Conservation (phyloP, 2,113 vertebrate genomes). For the Laticauda laticaudata region DNA sequence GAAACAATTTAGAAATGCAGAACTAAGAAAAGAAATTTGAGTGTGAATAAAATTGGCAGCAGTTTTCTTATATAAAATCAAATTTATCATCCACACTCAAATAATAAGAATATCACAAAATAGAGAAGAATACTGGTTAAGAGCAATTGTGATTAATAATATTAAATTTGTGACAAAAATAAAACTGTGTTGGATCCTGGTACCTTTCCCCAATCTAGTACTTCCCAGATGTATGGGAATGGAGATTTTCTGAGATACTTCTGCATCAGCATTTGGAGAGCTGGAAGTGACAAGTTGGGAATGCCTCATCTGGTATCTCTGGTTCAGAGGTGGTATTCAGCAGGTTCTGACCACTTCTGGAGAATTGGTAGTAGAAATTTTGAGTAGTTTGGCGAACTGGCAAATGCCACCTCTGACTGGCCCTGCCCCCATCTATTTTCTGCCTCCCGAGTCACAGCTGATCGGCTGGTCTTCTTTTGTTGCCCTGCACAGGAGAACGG, state of each 20-base stretch:
- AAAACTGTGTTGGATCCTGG: not conserved
- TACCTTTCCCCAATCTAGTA: not conserved
- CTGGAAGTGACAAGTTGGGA: not conserved
- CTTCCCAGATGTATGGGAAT: not conserved
- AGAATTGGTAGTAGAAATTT: no score
- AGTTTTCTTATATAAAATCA: not conserved
- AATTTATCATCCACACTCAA: not conserved
- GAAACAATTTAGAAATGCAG: not conserved
- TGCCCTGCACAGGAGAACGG: no score
- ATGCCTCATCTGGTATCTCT: not conserved
- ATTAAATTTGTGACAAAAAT: not conserved
- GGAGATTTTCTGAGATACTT: not conserved
- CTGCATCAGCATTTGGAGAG: not conserved
- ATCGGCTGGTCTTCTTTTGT: no score
- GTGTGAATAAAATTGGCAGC: not conserved
- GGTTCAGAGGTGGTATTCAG: no score
- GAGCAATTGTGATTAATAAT: not conserved
- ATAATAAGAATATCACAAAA: not conserved
- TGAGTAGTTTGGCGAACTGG: no score
- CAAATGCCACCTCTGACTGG: no score
- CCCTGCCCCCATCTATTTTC: no score
- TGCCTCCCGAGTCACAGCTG: no score
- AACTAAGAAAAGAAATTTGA: not conserved
- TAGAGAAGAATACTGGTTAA: not conserved
- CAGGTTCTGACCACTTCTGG: no score